Evolutionary conservation across 2,797 vertebrate species (phyloP).

Genomic region (Aeoliscus strigatus): DNA sequence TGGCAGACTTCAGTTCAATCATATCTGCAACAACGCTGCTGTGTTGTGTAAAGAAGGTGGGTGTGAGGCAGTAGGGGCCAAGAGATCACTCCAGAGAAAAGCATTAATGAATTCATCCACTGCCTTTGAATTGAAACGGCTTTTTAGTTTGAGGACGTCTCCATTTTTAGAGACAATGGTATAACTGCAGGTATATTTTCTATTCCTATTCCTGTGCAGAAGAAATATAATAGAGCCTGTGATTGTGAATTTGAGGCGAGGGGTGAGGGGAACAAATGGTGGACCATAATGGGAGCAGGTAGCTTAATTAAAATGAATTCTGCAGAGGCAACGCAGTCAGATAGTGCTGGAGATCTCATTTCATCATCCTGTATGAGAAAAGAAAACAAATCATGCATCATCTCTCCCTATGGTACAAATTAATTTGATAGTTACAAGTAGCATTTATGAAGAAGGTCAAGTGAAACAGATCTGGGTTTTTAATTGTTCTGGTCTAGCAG

Average conservation of each 20-base stretch:
- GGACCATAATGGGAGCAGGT: constrained; percentile 9
- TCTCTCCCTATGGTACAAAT: constrained; percentile 1
- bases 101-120: background rate
- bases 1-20: no score
- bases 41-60: no score
- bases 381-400: background rate
- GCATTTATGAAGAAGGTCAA: no score
- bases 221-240: background rate
- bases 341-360: constrained; percentile 5
- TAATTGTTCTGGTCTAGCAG: no score
- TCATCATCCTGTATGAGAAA: constrained; percentile 9
- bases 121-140: constrained; percentile 2
- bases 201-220: background rate
- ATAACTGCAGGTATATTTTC: constrained; percentile 1
- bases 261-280: constrained; percentile 1
- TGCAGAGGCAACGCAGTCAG: constrained; percentile 20
- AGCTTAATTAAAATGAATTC: constrained; percentile 30
- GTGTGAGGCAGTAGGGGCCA: constrained; percentile 18
- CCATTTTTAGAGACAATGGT: no score
- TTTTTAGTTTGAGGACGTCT: background rate
- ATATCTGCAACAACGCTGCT: no score
- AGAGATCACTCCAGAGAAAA: constrained; percentile 4
- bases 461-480: no score
- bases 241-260: background rate
- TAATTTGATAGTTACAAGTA: background rate